Evolutionary conservation across 2,888 invertebrate genomes (phyloP), one percentile per base, ranked within the genome.

Genomic region (Uropetala carovei): DNA sequence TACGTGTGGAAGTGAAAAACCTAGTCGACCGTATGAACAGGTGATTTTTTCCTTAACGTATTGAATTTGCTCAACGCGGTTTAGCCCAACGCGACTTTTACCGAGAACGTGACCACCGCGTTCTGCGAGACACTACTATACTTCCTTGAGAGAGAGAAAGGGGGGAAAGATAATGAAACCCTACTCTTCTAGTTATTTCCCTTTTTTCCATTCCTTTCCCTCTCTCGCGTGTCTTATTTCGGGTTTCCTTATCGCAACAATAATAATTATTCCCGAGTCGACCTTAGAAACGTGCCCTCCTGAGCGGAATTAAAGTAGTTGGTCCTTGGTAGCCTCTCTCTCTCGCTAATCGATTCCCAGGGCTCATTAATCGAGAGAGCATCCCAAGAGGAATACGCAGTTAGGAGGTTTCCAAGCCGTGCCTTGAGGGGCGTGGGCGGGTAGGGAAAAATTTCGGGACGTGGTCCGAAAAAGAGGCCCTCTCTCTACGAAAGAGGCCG

Each of bases 331-430:
- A 2, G 22, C 75, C 75, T 27, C 75, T n/a, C 27, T 27, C 75
- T 75, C 27, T 27, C 27, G 75, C 75, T 75, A 75, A 89, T 89
- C 89, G 89, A 89, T 89, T 60, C 43, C 89, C 89, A n/a, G 60
- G 89, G 89, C 89, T 89, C 89, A 89, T 89, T 89, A 86, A 86
- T 86, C 59, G 86, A 60, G 86, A 60, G 86, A 30, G 16, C 60
- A 30, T 64, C 30, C 86, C 83, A 16, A 30, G 86, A 59, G 86
- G 60, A 16, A 60, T 86, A 86, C 59, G 86, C 60, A 59, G 86
- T 86, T 16, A 86, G 30, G 59, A 16, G 60, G 60, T 60, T 64
- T 86, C 86, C 60, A 68, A 68, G 43, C 68, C 68, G 22, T 22
- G 18, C 68, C 68, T 22, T 86, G 14, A 60, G 86, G 58, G 43